These are phyloP conservation scores for Orthosia gothica DNA, from an alignment of 2,888 invertebrate genomes.

Conservation along the genomic window DNA sequence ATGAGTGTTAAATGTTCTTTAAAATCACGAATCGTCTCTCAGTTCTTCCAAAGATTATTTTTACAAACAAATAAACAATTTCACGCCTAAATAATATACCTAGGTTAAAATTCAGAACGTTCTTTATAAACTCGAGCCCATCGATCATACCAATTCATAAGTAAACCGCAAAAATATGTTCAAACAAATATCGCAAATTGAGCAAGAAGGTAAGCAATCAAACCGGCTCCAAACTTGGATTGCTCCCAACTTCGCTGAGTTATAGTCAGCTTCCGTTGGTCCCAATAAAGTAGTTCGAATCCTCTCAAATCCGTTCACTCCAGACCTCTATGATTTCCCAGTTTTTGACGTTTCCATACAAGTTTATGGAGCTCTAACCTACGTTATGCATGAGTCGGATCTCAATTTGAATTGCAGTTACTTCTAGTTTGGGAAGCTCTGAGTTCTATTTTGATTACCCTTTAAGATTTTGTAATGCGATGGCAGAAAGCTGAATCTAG, in stretches of 20 bases:
- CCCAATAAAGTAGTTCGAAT: constrained; percentile 78
- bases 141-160: constrained; percentile 40
- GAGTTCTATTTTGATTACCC: constrained; percentile 44
- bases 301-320: constrained; percentile 73
- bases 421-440: constrained; percentile 21
- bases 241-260: constrained; percentile 76
- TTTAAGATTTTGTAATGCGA: constrained; percentile 30
- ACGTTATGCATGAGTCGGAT: constrained; percentile 55
- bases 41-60: not conserved
- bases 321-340: constrained; percentile 73
- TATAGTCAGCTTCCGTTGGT: constrained; percentile 69
- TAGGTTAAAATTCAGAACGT: not conserved
- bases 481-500: not conserved
- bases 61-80: not conserved
- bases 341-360: constrained; percentile 69
- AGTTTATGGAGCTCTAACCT: constrained; percentile 59
- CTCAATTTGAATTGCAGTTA: constrained; percentile 52
- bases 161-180: constrained; percentile 50
- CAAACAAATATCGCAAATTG: constrained; percentile 67
- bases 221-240: constrained; percentile 75
- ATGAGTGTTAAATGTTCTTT: too few species aligned
- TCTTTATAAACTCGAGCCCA: constrained; percentile 12
- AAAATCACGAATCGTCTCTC: too few species aligned
- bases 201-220: constrained; percentile 74
- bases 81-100: not conserved